Conservation (phyloP, 2,888 invertebrate genomes). For the Phyllotreta cruciferae region DNA sequence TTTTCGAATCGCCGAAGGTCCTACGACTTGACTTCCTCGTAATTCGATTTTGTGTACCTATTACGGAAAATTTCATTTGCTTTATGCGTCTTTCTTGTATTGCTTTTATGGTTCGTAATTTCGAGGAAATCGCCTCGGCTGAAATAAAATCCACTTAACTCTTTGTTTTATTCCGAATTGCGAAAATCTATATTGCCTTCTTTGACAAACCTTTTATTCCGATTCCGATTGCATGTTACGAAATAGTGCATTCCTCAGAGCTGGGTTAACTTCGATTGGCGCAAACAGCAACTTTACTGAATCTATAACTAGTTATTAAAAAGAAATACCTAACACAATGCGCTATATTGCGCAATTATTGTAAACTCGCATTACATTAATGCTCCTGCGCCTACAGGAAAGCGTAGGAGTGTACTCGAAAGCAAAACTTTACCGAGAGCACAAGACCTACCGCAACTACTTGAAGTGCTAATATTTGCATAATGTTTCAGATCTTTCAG, state of each 20-base stretch:
- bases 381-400: not conserved
- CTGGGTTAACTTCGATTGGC: no score
- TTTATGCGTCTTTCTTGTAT: conserved; percentile 21
- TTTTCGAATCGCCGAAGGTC: no score
- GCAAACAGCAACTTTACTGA: no score
- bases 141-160: conserved; percentile 8
- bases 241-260: no score
- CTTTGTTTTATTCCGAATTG: no score
- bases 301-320: no score
- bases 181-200: no score
- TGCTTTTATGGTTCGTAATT: conserved; percentile 25
- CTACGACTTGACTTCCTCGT: not conserved
- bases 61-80: conserved; percentile 25
- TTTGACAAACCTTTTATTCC: no score
- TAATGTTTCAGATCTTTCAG: conserved; percentile 78
- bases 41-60: conserved; percentile 16
- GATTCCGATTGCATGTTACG: no score
- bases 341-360: no score
- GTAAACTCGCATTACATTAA: not conserved
- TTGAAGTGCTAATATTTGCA: not conserved
- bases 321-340: no score
- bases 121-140: conserved; percentile 9
- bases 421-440: not conserved
- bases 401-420: not conserved
- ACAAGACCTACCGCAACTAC: not conserved